Evolutionary conservation across 2,113 vertebrate species (phyloP), one percentile per base, ranked within the genome.

Genomic region (Austrofundulus limnaeus): DNA sequence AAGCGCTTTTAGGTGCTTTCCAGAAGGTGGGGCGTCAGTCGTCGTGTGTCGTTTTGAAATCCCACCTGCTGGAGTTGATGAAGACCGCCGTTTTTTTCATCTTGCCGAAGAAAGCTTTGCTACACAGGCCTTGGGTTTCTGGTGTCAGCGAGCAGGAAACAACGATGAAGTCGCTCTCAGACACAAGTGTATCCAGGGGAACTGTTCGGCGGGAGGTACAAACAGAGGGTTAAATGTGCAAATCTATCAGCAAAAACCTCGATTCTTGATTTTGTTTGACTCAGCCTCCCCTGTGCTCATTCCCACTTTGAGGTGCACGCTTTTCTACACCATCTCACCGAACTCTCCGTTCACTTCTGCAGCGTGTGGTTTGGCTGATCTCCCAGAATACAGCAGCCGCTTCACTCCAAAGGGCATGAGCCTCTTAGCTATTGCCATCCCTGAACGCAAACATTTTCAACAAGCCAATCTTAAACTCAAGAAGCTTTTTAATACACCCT

Each of bases 341-440:
- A 89, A 91, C 72, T 94, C 90, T 61, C 89, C 93, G 0, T 91
- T 89, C 43, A 94, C 86, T 66, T 92, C 85, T 3, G 84, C 72
- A 25, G 92, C 85, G 1, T 90, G 9, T 0, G 88, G 61, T 64
- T 92, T 93, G 25, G 85, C 78, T 14, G 85, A 80, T 72, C 90
- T 85, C 52, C 93, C 93, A 11, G 90, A 86, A 66, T 94, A 94
- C 17, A 94, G 78, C 47, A 94, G 83, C 58, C 85, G 88, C 70
- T 91, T 92, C 49, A 94, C 91, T 47, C 93, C 93, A 34, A 94
- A 94, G 0, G 94, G 89, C 74, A 91, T 87, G 48, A 94, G 81
- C 31, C 92, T 87, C 34, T 50, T 77, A 46, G 91, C 90, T 28
- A 94, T 92, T 43, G 92, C 93, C 86, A 92, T 75, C 46, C 93